Base-by-base conservation (phyloP, 2,888 invertebrate genomes). In the Polydrusus pterygomalis region DNA sequence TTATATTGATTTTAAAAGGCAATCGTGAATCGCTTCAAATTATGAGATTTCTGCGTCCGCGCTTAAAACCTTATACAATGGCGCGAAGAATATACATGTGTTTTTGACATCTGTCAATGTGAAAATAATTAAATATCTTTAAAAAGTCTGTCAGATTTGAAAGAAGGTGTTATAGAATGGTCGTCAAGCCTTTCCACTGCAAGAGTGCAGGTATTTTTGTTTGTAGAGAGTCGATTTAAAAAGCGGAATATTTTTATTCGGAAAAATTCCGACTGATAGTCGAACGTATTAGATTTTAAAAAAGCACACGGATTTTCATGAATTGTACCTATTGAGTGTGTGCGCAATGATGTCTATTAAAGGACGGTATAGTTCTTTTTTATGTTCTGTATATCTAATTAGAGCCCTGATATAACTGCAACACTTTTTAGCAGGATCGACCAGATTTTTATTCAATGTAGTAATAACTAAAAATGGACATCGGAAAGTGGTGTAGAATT, bases 401-500 rank as follows among this genome's bases (percentile, higher is more conserved):
- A 77, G 64, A 70, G 58, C 63, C 68, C 45, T 58, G 56, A 70
- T 69, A 70, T 74, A 74, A 77, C 70, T 70, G 75, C 75, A 64
- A 75, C 69, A 43, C 45, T 68, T 74, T 20, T 49, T 25, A 63
- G 63, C 30, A 34, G 43, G 40, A 60, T 58, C 47, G 38, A 62
- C 49, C 58, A 72, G 71, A 64, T 56, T 70, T 72, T 25, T 70
- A 54, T 58, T 74, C 74, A 77, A 77, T 77, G 77, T 77, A 74
- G 77, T 51, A 38, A 58, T 69, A 73, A 69, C 70, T 79, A 79
- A 85, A 84, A 84, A 85, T 85, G 85, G 85, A 84, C 71, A 70
- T 75, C 74, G 77, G 45, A 70, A 83, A 81, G 79, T 83, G 89
- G 84, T 93, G 93, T 86, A 90, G 93, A 79, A 90, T 93, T 80